phyloP scores from a whole-genome alignment of 2,888 invertebrate species.

The Oeneis ivallda region DNA sequence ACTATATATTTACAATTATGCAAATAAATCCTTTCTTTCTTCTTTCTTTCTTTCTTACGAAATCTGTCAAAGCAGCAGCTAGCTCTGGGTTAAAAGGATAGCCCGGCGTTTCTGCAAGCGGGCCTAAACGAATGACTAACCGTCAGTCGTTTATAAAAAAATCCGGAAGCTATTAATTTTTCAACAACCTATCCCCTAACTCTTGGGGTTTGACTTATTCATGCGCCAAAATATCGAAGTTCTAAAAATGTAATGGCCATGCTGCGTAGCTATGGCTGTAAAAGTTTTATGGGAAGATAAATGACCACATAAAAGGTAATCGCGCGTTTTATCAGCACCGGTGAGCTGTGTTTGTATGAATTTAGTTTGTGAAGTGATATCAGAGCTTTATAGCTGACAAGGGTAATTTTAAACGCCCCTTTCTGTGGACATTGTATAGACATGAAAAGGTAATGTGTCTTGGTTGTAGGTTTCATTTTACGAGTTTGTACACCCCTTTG shows the following conservation, averaged over 20 bases:
- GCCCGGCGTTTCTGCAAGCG: too few species aligned
- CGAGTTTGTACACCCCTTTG: not conserved
- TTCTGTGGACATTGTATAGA: not conserved
- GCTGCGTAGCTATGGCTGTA: slow-evolving; percentile 2
- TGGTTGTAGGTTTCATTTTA: not conserved
- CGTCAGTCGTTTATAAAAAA: slow-evolving; percentile 19
- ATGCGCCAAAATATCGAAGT: slow-evolving; percentile 20
- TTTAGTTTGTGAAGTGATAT: slow-evolving; percentile 13
- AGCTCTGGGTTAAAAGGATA: too few species aligned
- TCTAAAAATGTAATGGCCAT: slow-evolving; percentile 5
- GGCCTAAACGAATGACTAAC: too few species aligned
- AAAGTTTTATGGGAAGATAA: slow-evolving; percentile 23
- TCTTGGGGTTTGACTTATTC: slow-evolving; percentile 29
- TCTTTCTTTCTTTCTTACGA: too few species aligned
- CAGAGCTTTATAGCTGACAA: slow-evolving; percentile 6
- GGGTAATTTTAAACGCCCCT: not conserved
- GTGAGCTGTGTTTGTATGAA: slow-evolving; percentile 5
- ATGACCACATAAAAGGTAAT: slow-evolving; percentile 26
- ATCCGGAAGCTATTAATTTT: slow-evolving; percentile 30
- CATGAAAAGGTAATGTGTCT: not conserved
- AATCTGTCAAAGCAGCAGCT: too few species aligned
- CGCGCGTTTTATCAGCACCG: slow-evolving; percentile 20
- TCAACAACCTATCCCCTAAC: slow-evolving; percentile 14
- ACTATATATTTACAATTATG: too few species aligned
- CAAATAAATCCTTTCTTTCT: too few species aligned